Percentiles rank a stretch among this genome's conserved stretches.
Conservation (phyloP, 2,797 vertebrate species). For the Cuniculus paca region DNA sequence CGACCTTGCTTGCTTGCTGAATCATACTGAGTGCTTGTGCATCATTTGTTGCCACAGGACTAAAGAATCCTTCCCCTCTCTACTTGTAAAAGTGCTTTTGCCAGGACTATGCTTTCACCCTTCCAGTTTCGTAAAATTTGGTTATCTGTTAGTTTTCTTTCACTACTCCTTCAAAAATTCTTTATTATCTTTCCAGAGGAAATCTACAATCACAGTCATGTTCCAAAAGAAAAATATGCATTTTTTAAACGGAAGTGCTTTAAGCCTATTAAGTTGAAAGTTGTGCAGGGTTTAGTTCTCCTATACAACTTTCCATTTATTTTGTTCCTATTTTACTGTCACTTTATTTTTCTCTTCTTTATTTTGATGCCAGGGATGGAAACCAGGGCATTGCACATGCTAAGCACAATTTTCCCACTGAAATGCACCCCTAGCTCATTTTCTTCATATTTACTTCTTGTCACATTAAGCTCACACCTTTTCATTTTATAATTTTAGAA, state of each 20-base stretch:
- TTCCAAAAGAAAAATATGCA: constrained; percentile 10
- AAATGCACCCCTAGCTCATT: neutral
- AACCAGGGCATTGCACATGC: neutral
- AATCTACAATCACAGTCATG: neutral
- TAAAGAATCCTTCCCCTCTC: neutral
- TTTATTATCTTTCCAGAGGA: neutral
- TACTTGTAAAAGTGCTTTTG: neutral
- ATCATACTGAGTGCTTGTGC: neutral
- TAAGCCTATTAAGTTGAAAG: constrained; percentile 12
- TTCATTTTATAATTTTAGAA: neutral
- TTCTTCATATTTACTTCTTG: constrained; percentile 15
- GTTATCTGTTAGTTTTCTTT: neutral
- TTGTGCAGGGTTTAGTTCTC: constrained; percentile 9
- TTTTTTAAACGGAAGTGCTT: neutral
- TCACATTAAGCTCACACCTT: neutral
- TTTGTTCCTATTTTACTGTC: neutral
- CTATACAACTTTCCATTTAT: neutral
- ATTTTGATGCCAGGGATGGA: neutral
- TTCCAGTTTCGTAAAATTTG: neutral
- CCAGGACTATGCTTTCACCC: neutral
- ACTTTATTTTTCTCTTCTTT: neutral
- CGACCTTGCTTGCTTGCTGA: neutral
- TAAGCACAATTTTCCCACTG: neutral
- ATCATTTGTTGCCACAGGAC: neutral
- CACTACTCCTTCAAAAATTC: neutral